These are phyloP conservation scores for Zaprionus kolodkinae DNA, from an alignment of 1,140 invertebrate species.

Conservation along the genomic window DNA sequence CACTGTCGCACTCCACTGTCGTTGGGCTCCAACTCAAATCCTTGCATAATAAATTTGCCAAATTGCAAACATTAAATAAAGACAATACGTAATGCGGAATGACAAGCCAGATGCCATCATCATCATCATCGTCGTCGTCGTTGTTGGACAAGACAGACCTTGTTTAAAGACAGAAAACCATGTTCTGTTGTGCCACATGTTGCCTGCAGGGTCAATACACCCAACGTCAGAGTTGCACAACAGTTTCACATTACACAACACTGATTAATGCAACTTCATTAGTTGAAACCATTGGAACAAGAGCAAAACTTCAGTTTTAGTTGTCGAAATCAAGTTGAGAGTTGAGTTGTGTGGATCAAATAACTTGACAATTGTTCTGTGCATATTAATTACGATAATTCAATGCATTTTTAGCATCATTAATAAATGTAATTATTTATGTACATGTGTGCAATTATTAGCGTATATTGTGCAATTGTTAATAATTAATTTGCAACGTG, in stretches of 20 bases:
- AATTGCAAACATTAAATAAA: slow-evolving; percentile 83
- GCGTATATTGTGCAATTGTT: slow-evolving; percentile 5
- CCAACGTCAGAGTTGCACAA: slow-evolving; percentile 16
- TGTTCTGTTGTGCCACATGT: slow-evolving; percentile 39
- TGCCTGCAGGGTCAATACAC: slow-evolving; percentile 51
- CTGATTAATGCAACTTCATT: slow-evolving; percentile 3
- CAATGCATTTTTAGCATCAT: background rate
- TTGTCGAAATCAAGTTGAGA: background rate
- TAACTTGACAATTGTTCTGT: background rate
- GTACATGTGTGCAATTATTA: background rate
- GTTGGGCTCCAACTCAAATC: slow-evolving; percentile 66
- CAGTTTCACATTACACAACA: background rate
- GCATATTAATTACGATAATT: background rate
- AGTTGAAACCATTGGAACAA: background rate
- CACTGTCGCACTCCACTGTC: slow-evolving; percentile 45
- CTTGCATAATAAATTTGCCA: slow-evolving; percentile 82
- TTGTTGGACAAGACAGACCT: slow-evolving; percentile 8
- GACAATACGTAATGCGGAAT: slow-evolving; percentile 72
- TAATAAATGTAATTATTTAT: background rate
- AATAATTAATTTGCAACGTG: background rate
- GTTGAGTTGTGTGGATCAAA: background rate
- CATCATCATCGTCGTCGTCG: slow-evolving; percentile 15
- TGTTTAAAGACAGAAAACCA: slow-evolving; percentile 34
- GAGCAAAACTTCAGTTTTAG: background rate
- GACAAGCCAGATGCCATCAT: slow-evolving; percentile 56